Evolutionary conservation across 1,140 invertebrate species (phyloP).

Genomic region (Eriosoma lanigerum): DNA sequence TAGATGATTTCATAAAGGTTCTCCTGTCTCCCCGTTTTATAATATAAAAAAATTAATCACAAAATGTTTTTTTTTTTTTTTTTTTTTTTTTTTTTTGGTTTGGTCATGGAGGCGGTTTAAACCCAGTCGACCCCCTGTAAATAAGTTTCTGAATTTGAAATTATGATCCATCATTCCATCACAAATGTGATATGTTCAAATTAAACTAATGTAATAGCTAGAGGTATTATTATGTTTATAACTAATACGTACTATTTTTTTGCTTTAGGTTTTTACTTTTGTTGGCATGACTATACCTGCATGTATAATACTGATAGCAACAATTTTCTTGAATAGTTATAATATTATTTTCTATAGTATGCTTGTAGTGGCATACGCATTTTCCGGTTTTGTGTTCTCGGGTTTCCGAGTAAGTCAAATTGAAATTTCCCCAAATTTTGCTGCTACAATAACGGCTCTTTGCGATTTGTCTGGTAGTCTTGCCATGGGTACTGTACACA

Average conservation of each 20-base stretch:
- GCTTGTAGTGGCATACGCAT: neutral
- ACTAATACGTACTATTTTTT: neutral
- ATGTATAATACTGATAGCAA: neutral
- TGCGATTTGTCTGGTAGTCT: constrained; percentile 1
- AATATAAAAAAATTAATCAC: too few relatives aligned
- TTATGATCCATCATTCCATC: neutral
- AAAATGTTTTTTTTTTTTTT: too few relatives aligned
- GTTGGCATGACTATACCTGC: constrained; percentile 11
- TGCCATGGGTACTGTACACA: neutral
- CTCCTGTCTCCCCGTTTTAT: too few relatives aligned
- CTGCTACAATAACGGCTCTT: neutral
- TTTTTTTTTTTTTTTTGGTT: too few relatives aligned
- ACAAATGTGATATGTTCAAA: too few relatives aligned
- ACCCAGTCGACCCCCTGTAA: neutral
- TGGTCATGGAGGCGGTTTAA: too few relatives aligned
- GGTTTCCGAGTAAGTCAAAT: constrained; percentile 35
- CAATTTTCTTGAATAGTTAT: neutral
- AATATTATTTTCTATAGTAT: neutral
- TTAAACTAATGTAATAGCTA: neutral
- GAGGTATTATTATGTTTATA: neutral
- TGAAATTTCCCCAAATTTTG: constrained; percentile 28
- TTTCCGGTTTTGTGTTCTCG: constrained; percentile 32
- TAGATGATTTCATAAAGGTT: too few relatives aligned
- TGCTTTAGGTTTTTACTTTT: neutral
- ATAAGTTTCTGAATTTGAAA: neutral